Percentiles rank a stretch among this genome's conserved stretches.
These are phyloP conservation scores for Hemistola chrysoprasaria DNA, from an alignment of 2,888 invertebrate genomes.

Conservation along the genomic window DNA sequence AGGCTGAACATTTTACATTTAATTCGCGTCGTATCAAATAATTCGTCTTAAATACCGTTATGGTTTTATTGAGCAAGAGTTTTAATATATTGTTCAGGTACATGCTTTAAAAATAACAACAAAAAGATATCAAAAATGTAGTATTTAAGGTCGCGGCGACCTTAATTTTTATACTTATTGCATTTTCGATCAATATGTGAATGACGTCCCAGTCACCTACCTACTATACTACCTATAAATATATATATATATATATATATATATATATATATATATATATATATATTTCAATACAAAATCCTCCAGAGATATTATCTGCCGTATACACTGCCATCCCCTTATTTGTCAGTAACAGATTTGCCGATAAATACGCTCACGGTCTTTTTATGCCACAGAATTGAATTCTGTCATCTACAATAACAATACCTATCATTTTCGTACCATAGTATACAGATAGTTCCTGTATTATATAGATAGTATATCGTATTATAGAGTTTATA, in stretches of 20 bases:
- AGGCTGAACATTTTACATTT: conserved; percentile 9
- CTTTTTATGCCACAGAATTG: conserved; percentile 11
- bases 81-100: not conserved
- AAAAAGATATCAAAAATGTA: conserved; percentile 14
- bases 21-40: conserved; percentile 3
- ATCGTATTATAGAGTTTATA: too few species aligned
- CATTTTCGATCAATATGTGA: conserved; percentile 8
- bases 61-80: too few species aligned
- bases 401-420: too few species aligned
- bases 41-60: conserved; percentile 5
- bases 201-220: conserved; percentile 10
- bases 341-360: conserved; percentile 24
- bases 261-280: too few species aligned
- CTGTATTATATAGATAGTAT: conserved; percentile 8
- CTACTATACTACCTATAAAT: conserved; percentile 5
- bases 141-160: conserved; percentile 17
- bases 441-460: too few species aligned
- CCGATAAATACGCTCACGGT: conserved; percentile 5
- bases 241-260: too few species aligned
- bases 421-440: too few species aligned
- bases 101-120: conserved; percentile 11
- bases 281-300: conserved; percentile 21
- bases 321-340: conserved; percentile 21
- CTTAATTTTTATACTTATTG: conserved; percentile 15
- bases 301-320: conserved; percentile 10